These are phyloP conservation scores for Aepyceros melampus DNA, from an alignment of 2,113 vertebrate genomes.

Conservation along the genomic window DNA sequence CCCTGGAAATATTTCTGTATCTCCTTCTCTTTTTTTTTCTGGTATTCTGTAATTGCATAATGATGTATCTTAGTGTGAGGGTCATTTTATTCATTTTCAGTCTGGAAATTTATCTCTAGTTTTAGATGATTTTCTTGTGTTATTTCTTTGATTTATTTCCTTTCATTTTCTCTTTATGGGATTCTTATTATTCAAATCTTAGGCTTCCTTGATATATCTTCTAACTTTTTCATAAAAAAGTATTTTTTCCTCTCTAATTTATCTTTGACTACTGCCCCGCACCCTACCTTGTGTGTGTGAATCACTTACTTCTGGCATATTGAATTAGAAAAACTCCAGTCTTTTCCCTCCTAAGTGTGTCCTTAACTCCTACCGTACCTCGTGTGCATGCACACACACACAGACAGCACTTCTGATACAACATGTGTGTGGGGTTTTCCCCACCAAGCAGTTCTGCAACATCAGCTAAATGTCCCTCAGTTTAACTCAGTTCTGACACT, in stretches of 20 bases:
- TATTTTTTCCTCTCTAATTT: conserved; percentile 2
- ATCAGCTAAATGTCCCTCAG: not conserved
- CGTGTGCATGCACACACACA: not conserved
- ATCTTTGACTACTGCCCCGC: not conserved
- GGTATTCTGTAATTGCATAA: not conserved
- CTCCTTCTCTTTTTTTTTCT: not conserved
- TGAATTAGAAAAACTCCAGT: not conserved
- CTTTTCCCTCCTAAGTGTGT: not conserved
- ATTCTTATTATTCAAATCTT: conserved; percentile 30
- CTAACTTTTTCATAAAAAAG: not conserved
- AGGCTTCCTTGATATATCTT: conserved; percentile 9
- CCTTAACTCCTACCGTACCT: not conserved
- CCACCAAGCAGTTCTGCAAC: not conserved
- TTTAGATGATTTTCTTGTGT: conserved; percentile 35
- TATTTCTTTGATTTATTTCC: conserved; percentile 49
- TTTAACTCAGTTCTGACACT: not conserved
- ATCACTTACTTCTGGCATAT: not conserved
- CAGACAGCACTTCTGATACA: not conserved
- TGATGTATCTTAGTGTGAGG: not conserved
- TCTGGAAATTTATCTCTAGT: conserved; percentile 39
- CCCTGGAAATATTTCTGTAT: not conserved
- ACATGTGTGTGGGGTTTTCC: not conserved
- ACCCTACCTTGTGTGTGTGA: not conserved
- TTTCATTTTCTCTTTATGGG: conserved; percentile 46
- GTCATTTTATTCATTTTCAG: conserved; percentile 38